Evolutionary conservation across 2,888 invertebrate species (phyloP), one percentile per base, ranked within the genome.

Genomic region (Automeris io): DNA sequence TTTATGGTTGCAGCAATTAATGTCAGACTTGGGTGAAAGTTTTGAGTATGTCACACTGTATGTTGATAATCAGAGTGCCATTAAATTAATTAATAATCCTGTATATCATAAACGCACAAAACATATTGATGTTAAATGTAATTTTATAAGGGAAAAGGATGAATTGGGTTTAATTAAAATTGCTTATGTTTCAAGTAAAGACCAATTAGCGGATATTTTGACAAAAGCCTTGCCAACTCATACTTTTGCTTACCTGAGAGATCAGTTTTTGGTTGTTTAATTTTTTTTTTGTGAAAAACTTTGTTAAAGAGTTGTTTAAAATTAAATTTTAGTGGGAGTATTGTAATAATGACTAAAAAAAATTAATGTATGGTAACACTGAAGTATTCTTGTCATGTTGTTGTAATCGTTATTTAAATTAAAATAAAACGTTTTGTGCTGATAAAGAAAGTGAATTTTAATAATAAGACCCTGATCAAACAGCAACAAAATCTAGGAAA

Each of bases 1-100:
- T 3, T 25, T 53, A 9, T 49, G 45, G 51, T 21, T 50, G 1
- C 18, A 25, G 13, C 47, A 50, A 35, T 34, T 50, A 18, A 11
- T 46, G 1, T 21, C 0, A 18, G 45, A 47, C 7, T 35, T 53
- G 21, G 47, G 33, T 34, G 45, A 45, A 33, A 23, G 7, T 12
- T n/a, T 35, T 25, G n/a, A 29, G 5, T 31, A 0, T 31, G 23
- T 41, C 11, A 34, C 25, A 4, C 37, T 38, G 25, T 22, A 37
- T 51, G 34, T 51, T 5, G 51, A 52, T 40, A 55, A 52, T 23
- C 47, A 55, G 12, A 50, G 45, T 48, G 46, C 54, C 2, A 55
- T 54, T 8, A 52, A 47, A 25, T 19, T 55, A 12, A 52, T 54
- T 12, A 43, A 46, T 22, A 55, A 55, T 40, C 55, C 54, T 21